phyloP scores from a whole-genome alignment of 2,888 invertebrate species.

The Syrista parreyssii region DNA sequence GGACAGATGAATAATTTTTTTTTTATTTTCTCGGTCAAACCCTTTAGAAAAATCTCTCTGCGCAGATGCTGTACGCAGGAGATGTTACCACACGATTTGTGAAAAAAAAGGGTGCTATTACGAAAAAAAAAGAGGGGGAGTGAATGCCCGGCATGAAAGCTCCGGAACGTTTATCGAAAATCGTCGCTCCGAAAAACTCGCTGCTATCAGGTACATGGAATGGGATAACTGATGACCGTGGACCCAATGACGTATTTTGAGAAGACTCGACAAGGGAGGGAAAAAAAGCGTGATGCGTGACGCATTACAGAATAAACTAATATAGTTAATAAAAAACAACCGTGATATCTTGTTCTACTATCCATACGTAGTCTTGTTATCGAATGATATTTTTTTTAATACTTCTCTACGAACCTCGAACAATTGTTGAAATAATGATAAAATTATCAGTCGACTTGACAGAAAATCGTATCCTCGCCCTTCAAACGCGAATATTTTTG shows the following conservation, averaged over 20 bases:
- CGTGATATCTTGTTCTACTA: neutral
- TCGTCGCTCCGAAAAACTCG: neutral
- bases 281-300: neutral
- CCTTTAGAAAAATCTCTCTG: neutral
- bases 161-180: neutral
- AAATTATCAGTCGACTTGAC: neutral
- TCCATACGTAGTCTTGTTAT: neutral
- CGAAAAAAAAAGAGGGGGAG: neutral
- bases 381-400: neutral
- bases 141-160: neutral
- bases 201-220: neutral
- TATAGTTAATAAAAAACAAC: neutral
- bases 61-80: neutral
- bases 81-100: neutral
- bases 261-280: neutral
- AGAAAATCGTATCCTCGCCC: too few species aligned
- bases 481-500: neutral
- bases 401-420: neutral
- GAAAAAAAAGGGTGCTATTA: neutral
- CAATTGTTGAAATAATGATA: neutral
- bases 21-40: neutral
- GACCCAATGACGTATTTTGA: neutral
- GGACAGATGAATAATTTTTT: neutral
- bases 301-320: neutral
- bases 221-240: neutral